A percentile compares a stretch with the other conserved stretches of the same genome.
Evolutionary conservation across 35 echinoderm and acorn worm species (phyloP).

Genomic region (Acanthaster planci): DNA sequence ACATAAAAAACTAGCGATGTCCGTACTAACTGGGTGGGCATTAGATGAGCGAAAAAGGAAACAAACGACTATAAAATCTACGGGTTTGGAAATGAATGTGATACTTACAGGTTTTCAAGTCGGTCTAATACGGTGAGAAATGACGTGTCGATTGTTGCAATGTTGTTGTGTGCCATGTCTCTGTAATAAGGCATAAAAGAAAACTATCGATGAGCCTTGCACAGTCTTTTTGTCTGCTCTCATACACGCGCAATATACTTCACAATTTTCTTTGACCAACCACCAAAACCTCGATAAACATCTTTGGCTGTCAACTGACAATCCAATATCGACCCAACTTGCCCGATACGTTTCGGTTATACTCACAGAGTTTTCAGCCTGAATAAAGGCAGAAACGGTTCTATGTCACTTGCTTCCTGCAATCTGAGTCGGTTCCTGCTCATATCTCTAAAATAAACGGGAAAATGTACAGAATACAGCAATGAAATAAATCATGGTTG

Average conservation of each 20-base stretch:
- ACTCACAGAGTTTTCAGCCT: not conserved
- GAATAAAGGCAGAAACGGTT: not conserved
- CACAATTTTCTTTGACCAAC: too few relatives aligned
- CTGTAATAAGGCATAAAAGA: not conserved
- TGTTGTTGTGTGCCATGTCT: conserved; percentile 13
- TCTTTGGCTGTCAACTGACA: too few relatives aligned
- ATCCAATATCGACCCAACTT: too few relatives aligned
- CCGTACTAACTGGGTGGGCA: too few relatives aligned
- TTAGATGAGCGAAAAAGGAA: too few relatives aligned
- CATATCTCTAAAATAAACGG: not conserved
- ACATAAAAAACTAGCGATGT: too few relatives aligned
- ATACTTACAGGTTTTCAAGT: conserved; percentile 38
- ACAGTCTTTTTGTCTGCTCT: too few relatives aligned
- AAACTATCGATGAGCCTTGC: not conserved
- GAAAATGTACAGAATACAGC: not conserved
- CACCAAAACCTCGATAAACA: too few relatives aligned
- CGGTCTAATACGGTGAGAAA: conserved; percentile 24
- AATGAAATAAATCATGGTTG: not conserved
- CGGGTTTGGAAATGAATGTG: too few relatives aligned
- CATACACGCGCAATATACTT: too few relatives aligned
- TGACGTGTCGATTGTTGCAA: conserved; percentile 22
- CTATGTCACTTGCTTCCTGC: not conserved
- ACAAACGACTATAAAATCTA: too few relatives aligned
- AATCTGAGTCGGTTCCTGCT: not conserved
- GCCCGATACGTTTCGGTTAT: too few relatives aligned